Percentiles rank a stretch among this genome's conserved stretches.
Conservation (phyloP, 2,797 vertebrate species). For the Poecilia wingei region DNA sequence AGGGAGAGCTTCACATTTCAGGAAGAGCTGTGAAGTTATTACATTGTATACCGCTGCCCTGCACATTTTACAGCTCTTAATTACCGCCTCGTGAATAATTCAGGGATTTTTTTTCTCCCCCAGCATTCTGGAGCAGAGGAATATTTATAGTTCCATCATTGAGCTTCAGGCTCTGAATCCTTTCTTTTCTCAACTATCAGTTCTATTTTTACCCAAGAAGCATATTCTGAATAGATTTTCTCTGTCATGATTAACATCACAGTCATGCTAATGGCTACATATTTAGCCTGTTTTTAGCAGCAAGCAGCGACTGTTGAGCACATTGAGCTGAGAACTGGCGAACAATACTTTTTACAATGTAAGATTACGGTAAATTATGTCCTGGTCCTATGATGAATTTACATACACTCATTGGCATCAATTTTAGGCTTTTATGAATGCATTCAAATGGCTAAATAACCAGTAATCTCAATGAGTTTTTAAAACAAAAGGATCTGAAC, state of each 20-base stretch:
- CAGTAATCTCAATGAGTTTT: neutral
- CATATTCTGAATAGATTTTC: slow-evolving; percentile 12
- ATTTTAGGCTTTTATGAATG: neutral
- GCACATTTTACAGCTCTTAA: slow-evolving; percentile 21
- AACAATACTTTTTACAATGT: neutral
- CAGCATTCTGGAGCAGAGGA: slow-evolving; percentile 32
- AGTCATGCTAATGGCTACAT: too few species aligned
- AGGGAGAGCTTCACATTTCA: neutral
- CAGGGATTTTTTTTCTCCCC: slow-evolving; percentile 17
- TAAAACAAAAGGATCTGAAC: neutral
- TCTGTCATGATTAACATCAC: slow-evolving; percentile 3
- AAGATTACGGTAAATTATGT: neutral
- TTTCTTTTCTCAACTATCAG: slow-evolving; percentile 1
- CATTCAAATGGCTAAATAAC: neutral
- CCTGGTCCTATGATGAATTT: neutral
- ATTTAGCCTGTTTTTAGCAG: neutral
- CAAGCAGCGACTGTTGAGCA: neutral
- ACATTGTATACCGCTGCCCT: neutral
- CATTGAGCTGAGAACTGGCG: neutral
- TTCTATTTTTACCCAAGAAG: slow-evolving; percentile 20
- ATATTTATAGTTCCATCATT: slow-evolving; percentile 34
- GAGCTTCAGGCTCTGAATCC: slow-evolving; percentile 5
- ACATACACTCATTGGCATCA: too few species aligned
- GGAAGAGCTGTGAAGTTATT: slow-evolving; percentile 7
- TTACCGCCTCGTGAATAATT: slow-evolving; percentile 56